Evolutionary conservation across 1,140 invertebrate genomes (phyloP), one percentile per base, ranked within the genome.

Genomic region (Melitaea cinxia): DNA sequence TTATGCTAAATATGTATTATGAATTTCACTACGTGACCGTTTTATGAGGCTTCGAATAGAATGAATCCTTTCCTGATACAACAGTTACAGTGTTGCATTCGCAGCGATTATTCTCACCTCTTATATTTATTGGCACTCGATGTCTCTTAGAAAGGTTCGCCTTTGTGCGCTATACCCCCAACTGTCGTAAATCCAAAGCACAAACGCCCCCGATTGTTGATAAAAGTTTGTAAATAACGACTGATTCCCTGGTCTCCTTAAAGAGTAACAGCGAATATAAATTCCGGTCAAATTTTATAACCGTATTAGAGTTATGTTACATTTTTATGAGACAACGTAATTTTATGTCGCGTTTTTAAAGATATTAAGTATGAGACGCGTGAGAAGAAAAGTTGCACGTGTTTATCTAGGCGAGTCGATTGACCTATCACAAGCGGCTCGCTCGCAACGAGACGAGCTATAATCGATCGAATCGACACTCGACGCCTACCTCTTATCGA

Each of bases 401-500:
- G 42, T 17, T 58, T 33, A 58, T 58, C 54, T 39, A 54, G 45
- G 10, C 9, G 52, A 58, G 12, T 57, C 53, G 52, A 47, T 52
- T 62, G 37, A 23, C 68, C 67, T 73, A 73, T 70, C 72, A 57
- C 37, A 67, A 60, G 47, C 39, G 19, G 24, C 9, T 26, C 26
- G 39, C 21, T 53, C 35, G 55, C 64, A 72, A 55, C 76, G 69
- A 75, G 65, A 66, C 73, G 75, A 70, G 72, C 70, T 76, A 88
- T 88, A 87, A 87, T 87, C 82, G 83, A 87, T 90, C 76, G 80
- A 78, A 83, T 84, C 80, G 76, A 80, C 74, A 82, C 79, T 76
- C 70, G 73, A 77, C 85, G 84, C 82, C 86, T 83, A 84, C 83
- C 78, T 77, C 78, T 87, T 88, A 90, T 90, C 88, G 83, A 86